Conservation (phyloP, 2,113 vertebrate species). For the Rhinoptilus africanus region DNA sequence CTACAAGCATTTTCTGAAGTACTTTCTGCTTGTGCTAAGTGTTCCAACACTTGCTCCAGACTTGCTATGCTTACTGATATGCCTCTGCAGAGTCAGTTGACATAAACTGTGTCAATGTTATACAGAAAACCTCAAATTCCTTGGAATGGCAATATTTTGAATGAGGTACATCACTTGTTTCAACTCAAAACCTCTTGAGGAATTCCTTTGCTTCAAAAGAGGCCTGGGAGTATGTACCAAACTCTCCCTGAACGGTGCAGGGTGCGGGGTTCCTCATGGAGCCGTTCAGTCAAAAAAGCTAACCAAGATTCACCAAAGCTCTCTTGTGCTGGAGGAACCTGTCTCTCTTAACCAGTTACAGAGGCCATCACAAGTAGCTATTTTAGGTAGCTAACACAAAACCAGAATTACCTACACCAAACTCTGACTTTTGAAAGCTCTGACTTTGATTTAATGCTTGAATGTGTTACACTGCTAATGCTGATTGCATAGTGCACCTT, state of each 20-base stretch:
- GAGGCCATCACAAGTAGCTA: background rate
- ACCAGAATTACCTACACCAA: background rate
- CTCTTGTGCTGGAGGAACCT: background rate
- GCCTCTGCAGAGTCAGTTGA: background rate
- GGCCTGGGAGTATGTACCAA: background rate
- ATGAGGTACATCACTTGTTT: background rate
- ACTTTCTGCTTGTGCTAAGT: background rate
- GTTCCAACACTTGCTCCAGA: background rate
- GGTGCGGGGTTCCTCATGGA: background rate
- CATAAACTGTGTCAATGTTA: background rate
- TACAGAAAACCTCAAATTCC: background rate
- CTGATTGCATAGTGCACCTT: background rate
- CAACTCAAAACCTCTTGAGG: background rate
- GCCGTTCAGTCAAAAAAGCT: background rate
- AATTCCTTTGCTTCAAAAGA: background rate
- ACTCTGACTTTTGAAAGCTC: background rate
- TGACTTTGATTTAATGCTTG: background rate
- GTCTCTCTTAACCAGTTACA: background rate
- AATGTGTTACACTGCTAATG: background rate
- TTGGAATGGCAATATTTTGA: background rate
- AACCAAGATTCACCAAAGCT: background rate
- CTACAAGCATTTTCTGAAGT: background rate
- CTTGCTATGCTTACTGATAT: background rate
- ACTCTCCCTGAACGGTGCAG: background rate
- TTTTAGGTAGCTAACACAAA: background rate